Base-by-base conservation (phyloP, 2,888 invertebrate genomes). In the Andrena minutula region DNA sequence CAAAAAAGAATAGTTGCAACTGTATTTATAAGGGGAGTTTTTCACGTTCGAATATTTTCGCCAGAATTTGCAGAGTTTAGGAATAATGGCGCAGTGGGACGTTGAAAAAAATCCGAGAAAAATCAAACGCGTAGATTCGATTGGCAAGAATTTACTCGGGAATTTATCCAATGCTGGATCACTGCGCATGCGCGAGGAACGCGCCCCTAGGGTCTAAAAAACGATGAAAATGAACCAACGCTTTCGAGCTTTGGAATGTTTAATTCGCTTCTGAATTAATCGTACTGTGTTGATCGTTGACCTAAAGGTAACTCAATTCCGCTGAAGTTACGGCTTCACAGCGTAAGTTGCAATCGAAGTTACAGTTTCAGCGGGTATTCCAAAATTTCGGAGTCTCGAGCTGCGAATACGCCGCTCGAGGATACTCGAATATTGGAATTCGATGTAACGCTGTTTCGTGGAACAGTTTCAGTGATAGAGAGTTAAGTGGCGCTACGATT, bases 371-470 rank as follows among this genome's bases (percentile, higher is more conserved):
- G 23, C 7, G 49, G 65, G 32, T 61, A 41, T 74, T 61, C 35
- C 4, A 41, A 72, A 74, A 77, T 73, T 66, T 66, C 60, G 28
- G 32, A 47, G 47, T 56, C 35, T 20, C 49, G 58, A 23, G 41
- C 41, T 20, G 28, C 10, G 26, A 20, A 30, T 12, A 53, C 23
- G 47, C 32, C 35, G 20, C 28, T 56, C 51, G 53, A 30, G 60
- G 16, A 30, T 73, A 51, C 23, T 61, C 23, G 60, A n/a, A 51
- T 79, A 75, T 79, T 28, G 63, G 69, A 75, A 75, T 69, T 58
- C 64, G 79, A 69, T 64, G 35, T 69, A 69, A 79, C 69, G 69
- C 69, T 47, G 63, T 75, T 56, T 28, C 20, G 47, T 5, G 28
- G 23, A 64, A 49, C 63, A 32, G 60, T n/a, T 49, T 61, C 32